Conservation (phyloP, 2,888 invertebrate genomes). For the Drosophila gaucha region DNA sequence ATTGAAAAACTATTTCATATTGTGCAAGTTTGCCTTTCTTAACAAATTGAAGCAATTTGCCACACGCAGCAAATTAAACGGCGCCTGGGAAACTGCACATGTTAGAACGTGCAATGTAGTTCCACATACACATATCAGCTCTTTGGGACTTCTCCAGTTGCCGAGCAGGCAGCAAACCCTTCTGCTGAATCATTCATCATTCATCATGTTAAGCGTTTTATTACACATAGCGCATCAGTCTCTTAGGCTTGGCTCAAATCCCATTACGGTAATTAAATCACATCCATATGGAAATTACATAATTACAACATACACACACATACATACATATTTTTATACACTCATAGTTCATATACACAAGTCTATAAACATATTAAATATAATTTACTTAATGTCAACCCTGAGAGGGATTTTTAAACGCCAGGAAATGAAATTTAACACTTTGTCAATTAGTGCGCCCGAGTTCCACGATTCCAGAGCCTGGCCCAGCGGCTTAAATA, state of each 20-base stretch:
- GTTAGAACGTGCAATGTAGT: neutral
- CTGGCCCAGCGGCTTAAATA: constrained; percentile 19
- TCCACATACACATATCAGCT: neutral
- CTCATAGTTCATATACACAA: constrained; percentile 63
- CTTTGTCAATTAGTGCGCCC: constrained; percentile 78
- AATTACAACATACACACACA: constrained; percentile 70
- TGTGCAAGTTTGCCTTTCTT: constrained; percentile 61
- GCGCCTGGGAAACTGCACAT: constrained; percentile 66
- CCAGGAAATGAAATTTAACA: constrained; percentile 75
- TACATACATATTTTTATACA: constrained; percentile 35
- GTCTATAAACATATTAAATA: constrained; percentile 84
- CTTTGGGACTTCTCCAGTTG: neutral
- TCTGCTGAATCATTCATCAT: constrained; percentile 79
- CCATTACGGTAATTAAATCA: constrained; percentile 84
- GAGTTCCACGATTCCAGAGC: constrained; percentile 9
- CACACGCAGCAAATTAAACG: constrained; percentile 69
- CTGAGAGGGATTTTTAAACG: constrained; percentile 56
- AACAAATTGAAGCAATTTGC: constrained; percentile 74
- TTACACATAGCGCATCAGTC: constrained; percentile 70
- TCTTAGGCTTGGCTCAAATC: constrained; percentile 74
- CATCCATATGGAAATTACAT: constrained; percentile 83
- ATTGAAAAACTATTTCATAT: constrained; percentile 36
- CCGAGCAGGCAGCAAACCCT: constrained; percentile 57
- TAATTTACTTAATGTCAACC: constrained; percentile 83
- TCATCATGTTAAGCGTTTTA: constrained; percentile 84